Evolutionary conservation across 2,888 invertebrate species (phyloP).

Genomic region (Meandrusa payeni): DNA sequence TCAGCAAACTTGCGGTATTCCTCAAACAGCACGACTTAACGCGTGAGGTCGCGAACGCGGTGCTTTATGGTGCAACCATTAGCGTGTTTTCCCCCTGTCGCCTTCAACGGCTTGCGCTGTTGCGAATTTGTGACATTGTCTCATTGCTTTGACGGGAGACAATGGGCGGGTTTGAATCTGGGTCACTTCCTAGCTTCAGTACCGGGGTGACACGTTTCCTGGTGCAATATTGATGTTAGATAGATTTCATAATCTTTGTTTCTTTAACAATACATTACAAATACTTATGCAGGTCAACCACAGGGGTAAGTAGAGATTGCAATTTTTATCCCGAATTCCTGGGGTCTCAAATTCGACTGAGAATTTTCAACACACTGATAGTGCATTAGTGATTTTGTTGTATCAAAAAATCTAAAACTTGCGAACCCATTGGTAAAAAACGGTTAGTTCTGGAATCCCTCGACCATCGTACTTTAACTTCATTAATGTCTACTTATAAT

Average conservation of each 20-base stretch:
- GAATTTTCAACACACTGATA: too few relatives aligned
- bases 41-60: slow-evolving; percentile 5
- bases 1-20: background rate
- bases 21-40: slow-evolving; percentile 4
- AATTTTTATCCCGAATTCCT: too few relatives aligned
- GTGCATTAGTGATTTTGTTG: too few relatives aligned
- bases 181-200: slow-evolving; percentile 20
- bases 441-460: too few relatives aligned
- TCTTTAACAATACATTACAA: too few relatives aligned
- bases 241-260: slow-evolving; percentile 8
- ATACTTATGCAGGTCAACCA: too few relatives aligned
- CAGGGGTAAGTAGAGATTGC: too few relatives aligned
- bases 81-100: slow-evolving; percentile 19
- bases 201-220: slow-evolving; percentile 18
- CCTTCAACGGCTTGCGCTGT: slow-evolving; percentile 15
- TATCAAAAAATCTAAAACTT: too few relatives aligned
- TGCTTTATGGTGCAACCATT: slow-evolving; percentile 10
- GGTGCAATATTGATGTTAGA: slow-evolving; percentile 17
- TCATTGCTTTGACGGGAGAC: slow-evolving; percentile 25
- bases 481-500: too few relatives aligned
- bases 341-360: too few relatives aligned
- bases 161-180: slow-evolving; percentile 18
- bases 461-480: too few relatives aligned
- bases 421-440: too few relatives aligned
- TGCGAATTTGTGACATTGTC: slow-evolving; percentile 24